Percentiles rank a stretch among this genome's conserved stretches.
phyloP scores from a whole-genome alignment of 2,888 invertebrate species.

The Pterostichus madidus region DNA sequence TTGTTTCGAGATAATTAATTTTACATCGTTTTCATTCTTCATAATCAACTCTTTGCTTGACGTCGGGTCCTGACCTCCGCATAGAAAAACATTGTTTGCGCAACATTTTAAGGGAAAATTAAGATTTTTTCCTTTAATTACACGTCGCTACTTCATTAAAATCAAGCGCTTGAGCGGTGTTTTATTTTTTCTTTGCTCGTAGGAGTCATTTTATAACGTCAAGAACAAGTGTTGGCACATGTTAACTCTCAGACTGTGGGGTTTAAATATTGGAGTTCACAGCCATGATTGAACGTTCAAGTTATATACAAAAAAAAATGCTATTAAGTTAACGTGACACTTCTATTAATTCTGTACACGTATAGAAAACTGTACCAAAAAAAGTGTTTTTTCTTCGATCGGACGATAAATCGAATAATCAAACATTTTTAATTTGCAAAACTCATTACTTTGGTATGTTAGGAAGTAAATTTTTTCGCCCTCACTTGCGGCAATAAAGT shows the following conservation, averaged over 20 bases:
- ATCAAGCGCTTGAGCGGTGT: conserved; percentile 27
- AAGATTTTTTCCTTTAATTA: conserved; percentile 61
- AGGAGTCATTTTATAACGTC: conserved; percentile 48
- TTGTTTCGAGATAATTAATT: conserved; percentile 65
- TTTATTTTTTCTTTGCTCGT: conserved; percentile 39
- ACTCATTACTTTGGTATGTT: too few relatives aligned
- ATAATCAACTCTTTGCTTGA: conserved; percentile 52
- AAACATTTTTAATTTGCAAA: too few relatives aligned
- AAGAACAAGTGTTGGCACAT: conserved; percentile 50
- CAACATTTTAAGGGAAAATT: conserved; percentile 62
- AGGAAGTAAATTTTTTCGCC: too few relatives aligned
- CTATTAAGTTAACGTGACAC: neutral
- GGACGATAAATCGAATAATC: too few relatives aligned
- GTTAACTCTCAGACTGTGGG: conserved; percentile 38
- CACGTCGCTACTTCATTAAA: conserved; percentile 64
- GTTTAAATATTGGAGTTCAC: conserved; percentile 42
- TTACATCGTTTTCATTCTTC: conserved; percentile 63
- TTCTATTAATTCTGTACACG: neutral
- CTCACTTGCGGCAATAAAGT: too few relatives aligned
- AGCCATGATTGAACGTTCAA: conserved; percentile 43
- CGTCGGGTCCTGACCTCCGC: conserved; percentile 36
- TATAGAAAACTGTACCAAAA: neutral
- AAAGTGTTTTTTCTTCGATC: too few relatives aligned
- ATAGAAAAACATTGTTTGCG: conserved; percentile 59
- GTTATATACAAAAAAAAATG: conserved; percentile 38